These are phyloP conservation scores for Blennius ocellaris DNA, from an alignment of 2,113 vertebrate genomes.

Conservation along the genomic window DNA sequence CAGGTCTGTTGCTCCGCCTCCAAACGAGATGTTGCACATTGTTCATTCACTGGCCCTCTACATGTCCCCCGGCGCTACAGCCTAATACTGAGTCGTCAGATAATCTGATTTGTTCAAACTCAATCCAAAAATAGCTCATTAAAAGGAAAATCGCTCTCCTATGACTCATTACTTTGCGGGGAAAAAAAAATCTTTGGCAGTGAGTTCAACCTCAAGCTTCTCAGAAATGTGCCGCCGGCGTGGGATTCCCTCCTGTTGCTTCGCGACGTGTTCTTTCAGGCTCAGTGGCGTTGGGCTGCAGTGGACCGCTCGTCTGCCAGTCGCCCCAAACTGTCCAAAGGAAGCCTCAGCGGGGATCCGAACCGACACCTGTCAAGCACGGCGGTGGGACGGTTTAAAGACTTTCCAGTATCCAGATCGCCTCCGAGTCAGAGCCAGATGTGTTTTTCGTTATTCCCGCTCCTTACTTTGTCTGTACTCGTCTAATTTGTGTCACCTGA, in stretches of 20 bases:
- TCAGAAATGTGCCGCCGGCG: conserved; percentile 7
- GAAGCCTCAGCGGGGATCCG: background rate
- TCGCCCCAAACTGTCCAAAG: conserved; percentile 15
- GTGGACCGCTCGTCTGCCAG: conserved; percentile 9
- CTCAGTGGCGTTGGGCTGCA: background rate
- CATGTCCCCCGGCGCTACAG: background rate
- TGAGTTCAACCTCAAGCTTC: conserved; percentile 1
- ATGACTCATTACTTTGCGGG: background rate
- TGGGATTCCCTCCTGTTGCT: conserved; percentile 12
- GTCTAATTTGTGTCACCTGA: conserved; percentile 4
- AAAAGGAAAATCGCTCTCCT: background rate
- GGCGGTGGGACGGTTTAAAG: conserved; percentile 10
- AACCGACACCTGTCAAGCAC: conserved; percentile 18
- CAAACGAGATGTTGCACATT: background rate
- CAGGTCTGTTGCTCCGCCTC: background rate
- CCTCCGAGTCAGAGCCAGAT: conserved; percentile 6
- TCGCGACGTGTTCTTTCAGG: conserved; percentile 8
- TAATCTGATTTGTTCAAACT: background rate
- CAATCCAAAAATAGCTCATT: conserved; percentile 1
- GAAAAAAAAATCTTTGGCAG: background rate
- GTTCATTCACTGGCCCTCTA: background rate
- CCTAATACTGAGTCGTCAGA: background rate
- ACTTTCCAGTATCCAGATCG: conserved; percentile 22
- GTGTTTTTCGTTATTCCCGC: background rate
- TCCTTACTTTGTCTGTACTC: conserved; percentile 13